Evolutionary conservation across 2,888 invertebrate species (phyloP).

Genomic region (Eubasilissa splendida): DNA sequence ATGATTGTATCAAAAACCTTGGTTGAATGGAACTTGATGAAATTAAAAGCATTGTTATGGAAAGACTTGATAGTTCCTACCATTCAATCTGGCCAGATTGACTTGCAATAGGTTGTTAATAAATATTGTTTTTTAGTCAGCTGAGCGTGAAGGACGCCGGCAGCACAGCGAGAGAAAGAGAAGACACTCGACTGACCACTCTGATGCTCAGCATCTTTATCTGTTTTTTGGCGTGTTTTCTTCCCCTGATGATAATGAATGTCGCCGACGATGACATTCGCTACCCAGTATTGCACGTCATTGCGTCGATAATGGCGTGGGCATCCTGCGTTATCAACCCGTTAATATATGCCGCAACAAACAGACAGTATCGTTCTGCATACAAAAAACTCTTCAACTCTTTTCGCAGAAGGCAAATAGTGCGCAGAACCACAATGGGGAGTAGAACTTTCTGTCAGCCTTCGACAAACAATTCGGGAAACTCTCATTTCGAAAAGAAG

Average conservation of each 20-base stretch:
- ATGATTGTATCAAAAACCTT: too few relatives aligned
- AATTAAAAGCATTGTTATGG: too few relatives aligned
- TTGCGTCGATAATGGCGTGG: constrained; percentile 91
- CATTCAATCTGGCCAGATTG: too few relatives aligned
- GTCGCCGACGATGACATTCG: constrained; percentile 86
- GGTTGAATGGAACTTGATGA: too few relatives aligned
- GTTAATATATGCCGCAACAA: constrained; percentile 91
- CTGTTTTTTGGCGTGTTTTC: constrained; percentile 88
- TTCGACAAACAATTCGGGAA: constrained; percentile 66
- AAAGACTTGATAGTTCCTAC: too few relatives aligned
- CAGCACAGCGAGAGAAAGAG: constrained; percentile 67
- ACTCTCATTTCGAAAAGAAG: constrained; percentile 34
- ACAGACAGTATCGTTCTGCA: constrained; percentile 83
- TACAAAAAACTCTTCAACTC: constrained; percentile 72
- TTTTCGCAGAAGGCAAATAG: constrained; percentile 66
- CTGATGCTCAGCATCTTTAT: constrained; percentile 92
- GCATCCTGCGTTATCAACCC: constrained; percentile 93
- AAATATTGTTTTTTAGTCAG: constrained; percentile 64
- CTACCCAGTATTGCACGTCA: constrained; percentile 84
- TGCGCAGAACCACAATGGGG: constrained; percentile 68
- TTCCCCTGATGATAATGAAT: constrained; percentile 91
- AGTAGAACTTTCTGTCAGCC: constrained; percentile 68
- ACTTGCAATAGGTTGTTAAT: too few relatives aligned
- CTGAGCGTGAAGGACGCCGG: constrained; percentile 59
- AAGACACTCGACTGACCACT: constrained; percentile 86